A percentile compares a stretch with the other conserved stretches of the same genome.
Evolutionary conservation across 2,888 invertebrate genomes (phyloP).

Genomic region (Petrolisthes cinctipes): DNA sequence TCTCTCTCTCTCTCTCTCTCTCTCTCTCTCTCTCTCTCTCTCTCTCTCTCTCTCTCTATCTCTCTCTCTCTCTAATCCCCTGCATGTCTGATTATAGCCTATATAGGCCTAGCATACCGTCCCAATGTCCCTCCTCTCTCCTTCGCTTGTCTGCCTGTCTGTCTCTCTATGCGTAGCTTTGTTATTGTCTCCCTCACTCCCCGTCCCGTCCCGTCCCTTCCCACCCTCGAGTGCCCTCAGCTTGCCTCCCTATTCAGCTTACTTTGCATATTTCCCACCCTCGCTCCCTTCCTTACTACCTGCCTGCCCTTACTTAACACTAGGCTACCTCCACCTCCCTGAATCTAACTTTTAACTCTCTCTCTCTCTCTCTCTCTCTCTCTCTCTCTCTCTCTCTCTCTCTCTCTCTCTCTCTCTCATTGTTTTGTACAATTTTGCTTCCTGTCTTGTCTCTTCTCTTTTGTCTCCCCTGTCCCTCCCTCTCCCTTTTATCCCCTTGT

Average conservation of each 20-base stretch:
- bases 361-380: neutral
- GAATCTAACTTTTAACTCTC: no score
- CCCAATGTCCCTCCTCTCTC: neutral
- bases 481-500: neutral
- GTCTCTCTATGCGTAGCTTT: neutral
- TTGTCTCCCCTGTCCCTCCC: neutral
- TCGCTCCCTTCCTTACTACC: neutral
- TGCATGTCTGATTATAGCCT: neutral
- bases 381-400: constrained; percentile 16
- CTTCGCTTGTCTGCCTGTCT: neutral
- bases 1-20: neutral
- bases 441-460: neutral
- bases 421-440: neutral
- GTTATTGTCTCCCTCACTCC: neutral
- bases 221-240: no score
- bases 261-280: no score
- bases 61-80: neutral
- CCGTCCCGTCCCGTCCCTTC: neutral
- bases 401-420: neutral
- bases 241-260: no score
- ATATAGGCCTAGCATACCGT: neutral
- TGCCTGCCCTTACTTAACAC: neutral
- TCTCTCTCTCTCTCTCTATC: neutral
- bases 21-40: neutral
- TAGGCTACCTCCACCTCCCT: no score